Conservation (phyloP, 2,797 vertebrate species). For the Morelia viridis region DNA sequence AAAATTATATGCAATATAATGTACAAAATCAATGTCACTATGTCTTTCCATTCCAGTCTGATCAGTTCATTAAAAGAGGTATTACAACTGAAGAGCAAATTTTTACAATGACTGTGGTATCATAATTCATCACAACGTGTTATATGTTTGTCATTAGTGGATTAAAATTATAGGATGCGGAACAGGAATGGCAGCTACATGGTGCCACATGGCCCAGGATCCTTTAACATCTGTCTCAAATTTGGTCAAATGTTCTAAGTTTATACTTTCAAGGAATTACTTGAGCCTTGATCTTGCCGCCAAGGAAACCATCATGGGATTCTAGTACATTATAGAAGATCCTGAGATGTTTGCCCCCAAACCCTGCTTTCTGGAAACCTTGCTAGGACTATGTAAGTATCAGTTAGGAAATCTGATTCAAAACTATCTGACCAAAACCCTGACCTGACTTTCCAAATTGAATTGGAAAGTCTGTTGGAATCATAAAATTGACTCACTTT, state of each 20-base stretch:
- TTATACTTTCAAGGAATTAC: background rate
- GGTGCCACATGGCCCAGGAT: constrained; percentile 54
- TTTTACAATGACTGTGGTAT: constrained; percentile 63
- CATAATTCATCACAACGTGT: constrained; percentile 75
- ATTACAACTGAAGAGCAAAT: constrained; percentile 73
- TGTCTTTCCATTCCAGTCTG: constrained; percentile 75
- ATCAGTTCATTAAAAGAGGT: constrained; percentile 80
- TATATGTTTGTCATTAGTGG: constrained; percentile 65
- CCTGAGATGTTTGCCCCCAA: background rate
- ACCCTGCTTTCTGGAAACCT: background rate
- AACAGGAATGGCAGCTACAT: constrained; percentile 45
- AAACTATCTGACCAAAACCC: background rate
- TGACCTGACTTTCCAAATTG: background rate
- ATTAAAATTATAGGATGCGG: constrained; percentile 62
- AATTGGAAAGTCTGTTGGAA: background rate
- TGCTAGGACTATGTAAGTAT: too few relatives aligned
- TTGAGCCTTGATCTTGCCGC: background rate
- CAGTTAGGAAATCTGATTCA: background rate
- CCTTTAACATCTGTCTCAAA: constrained; percentile 62
- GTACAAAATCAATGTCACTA: constrained; percentile 78
- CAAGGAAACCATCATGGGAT: background rate
- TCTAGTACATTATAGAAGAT: background rate
- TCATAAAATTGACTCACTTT: background rate
- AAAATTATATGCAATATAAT: constrained; percentile 78
- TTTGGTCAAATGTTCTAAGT: background rate